Base-by-base conservation (phyloP, 2,888 invertebrate genomes). In the Scrobipalpa atriplicella region DNA sequence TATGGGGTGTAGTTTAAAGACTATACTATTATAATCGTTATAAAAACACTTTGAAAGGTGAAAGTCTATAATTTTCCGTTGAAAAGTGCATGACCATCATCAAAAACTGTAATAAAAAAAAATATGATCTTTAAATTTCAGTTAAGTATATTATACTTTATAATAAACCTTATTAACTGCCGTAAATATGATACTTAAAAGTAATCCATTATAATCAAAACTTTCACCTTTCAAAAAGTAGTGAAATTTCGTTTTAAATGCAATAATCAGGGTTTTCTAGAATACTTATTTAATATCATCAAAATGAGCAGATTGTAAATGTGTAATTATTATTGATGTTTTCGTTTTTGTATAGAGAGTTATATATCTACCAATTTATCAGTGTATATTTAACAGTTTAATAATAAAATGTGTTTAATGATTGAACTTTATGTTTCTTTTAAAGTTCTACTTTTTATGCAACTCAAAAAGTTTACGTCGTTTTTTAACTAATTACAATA, bases 271-370 rank as follows among this genome's bases (percentile, higher is more conserved):
- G 76, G 77, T 79, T 68, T 68, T 58, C 38, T 52, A 10, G 21
- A 6, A 19, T 52, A 18, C 18, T 9, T 7, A 16, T 7, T 51
- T 51, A 51, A 52, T 19, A 19, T 19, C 29, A 19, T 18, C 10
- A 68, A 52, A 47, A 56, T 56, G 19, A 21, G 11, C 10, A 29
- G 21, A 21, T 67, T 83, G 86, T 86, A 86, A 78, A 85, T 82
- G 72, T 85, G 83, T 86, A 86, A 84, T 80, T 77, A 79, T 71
- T 73, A 66, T 76, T 74, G 61, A 56, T 66, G 72, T 78, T 79
- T 84, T 81, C 70, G 74, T 83, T 77, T 83, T 87, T 91, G 91
- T 91, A 91, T 88, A 91, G 90, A 89, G 86, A 90, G 85, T 78
- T 83, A 82, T 89, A 84, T 87, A 81, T 83, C 77, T 73, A 76